A percentile compares a stretch with the other conserved stretches of the same genome.
phyloP scores from a whole-genome alignment of 2,888 invertebrate species.

The Drosophila emarginata region DNA sequence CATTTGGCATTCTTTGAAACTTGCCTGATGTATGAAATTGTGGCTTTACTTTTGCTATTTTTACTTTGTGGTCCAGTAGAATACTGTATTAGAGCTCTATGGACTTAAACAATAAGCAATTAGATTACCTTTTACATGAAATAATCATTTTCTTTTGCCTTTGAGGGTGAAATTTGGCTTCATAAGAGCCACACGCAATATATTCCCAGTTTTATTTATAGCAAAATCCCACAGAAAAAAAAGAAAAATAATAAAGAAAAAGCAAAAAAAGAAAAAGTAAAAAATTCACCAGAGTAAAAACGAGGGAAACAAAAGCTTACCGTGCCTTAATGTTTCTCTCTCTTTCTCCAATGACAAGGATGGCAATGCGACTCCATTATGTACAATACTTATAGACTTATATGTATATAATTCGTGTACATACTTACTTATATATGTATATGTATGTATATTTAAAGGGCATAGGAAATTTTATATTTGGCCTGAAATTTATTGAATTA shows the following conservation, averaged over 20 bases:
- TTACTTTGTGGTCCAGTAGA: background rate
- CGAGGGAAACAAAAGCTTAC: background rate
- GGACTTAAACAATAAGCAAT: constrained; percentile 6
- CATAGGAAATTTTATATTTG: background rate
- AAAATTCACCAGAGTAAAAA: background rate
- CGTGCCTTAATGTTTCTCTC: background rate
- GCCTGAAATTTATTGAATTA: background rate
- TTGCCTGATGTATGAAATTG: too few species aligned
- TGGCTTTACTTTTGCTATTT: background rate
- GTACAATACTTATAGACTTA: background rate
- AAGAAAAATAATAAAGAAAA: background rate
- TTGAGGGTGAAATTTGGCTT: constrained; percentile 3
- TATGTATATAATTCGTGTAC: background rate
- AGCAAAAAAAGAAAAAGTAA: background rate
- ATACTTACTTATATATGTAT: background rate
- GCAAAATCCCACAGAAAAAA: background rate
- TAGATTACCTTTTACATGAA: constrained; percentile 9
- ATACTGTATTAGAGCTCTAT: background rate
- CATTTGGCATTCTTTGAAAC: background rate
- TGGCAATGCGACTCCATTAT: background rate
- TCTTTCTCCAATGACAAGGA: background rate
- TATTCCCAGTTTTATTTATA: constrained; percentile 39
- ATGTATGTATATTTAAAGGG: background rate
- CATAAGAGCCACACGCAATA: constrained; percentile 31
- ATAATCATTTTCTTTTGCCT: background rate